Conservation (phyloP, 2,888 invertebrate genomes). For the Tanytarsus gracilentus region DNA sequence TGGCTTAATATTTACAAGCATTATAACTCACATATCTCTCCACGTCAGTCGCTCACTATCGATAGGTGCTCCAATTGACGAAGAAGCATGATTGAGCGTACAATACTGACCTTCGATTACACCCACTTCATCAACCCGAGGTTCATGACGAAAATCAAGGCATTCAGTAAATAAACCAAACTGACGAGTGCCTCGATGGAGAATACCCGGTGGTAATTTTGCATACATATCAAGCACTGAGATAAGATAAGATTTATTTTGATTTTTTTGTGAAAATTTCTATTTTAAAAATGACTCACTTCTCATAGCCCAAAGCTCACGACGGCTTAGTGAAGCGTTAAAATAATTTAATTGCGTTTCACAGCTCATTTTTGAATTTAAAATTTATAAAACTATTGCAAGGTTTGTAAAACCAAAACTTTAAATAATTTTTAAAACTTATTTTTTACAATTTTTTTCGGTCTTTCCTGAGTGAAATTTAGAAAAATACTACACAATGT, state of each 20-base stretch:
- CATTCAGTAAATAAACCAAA: background rate
- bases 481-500: too few relatives aligned
- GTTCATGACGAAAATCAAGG: background rate
- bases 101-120: background rate
- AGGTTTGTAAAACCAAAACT: too few relatives aligned
- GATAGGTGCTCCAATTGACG: background rate
- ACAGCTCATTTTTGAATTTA: background rate
- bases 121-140: background rate
- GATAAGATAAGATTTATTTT: background rate
- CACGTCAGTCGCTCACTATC: background rate
- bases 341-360: background rate
- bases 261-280: background rate
- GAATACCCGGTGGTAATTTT: background rate
- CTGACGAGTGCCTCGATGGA: background rate
- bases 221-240: background rate
- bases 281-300: too few relatives aligned
- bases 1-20: too few relatives aligned
- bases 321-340: background rate
- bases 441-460: too few relatives aligned
- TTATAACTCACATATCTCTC: background rate
- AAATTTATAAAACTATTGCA: too few relatives aligned
- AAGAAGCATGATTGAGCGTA: background rate
- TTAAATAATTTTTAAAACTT: too few relatives aligned
- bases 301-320: background rate
- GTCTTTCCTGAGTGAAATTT: too few relatives aligned